Evolutionary conservation across 2,113 vertebrate genomes (phyloP), one percentile per base, ranked within the genome.

Genomic region (Falcunculus frontatus): DNA sequence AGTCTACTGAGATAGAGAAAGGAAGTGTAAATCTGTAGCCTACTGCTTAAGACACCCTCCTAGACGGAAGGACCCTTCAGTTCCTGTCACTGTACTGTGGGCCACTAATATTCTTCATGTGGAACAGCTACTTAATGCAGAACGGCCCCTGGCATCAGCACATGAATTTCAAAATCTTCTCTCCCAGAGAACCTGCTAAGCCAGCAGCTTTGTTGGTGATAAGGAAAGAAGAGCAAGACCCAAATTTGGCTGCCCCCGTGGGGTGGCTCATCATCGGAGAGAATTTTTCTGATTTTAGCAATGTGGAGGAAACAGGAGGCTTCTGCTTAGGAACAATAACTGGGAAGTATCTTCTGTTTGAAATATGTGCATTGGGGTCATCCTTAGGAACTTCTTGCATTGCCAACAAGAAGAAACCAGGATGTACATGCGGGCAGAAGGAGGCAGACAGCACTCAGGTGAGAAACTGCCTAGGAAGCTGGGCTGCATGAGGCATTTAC

Each of bases 291-390:
- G 27, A 44, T 53, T 64, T 62, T 90, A 81, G 42, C 78, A 29
- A 25, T 63, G 7, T 44, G n/a, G 30, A 35, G 20, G 17, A 70
- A 80, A 67, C 16, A 55, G 23, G 27, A 87, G 26, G 17, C 15
- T 91, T 89, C 62, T 78, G 19, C 4, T 80, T 73, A 12, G 18
- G 10, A 82, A 19, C 0, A 13, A 10, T 37, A 87, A 20, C 16
- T 46, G 59, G 12, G 18, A 63, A 30, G 16, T 65, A 39, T 25
- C 46, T 79, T 9, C 15, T 64, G 10, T 85, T 74, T 65, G 37
- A 80, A 83, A 59, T 81, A 35, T 0, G 0, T 15, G 16, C 37
- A 15, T 79, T 4, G 2, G 20, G 27, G 22, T 60, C 39, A 69
- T 65, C 25, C 47, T 70, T 64, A 63, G 59, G 56, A 63, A 32